These are phyloP conservation scores for Euzophera pinguis DNA, from an alignment of 2,888 invertebrate species.

Conservation along the genomic window DNA sequence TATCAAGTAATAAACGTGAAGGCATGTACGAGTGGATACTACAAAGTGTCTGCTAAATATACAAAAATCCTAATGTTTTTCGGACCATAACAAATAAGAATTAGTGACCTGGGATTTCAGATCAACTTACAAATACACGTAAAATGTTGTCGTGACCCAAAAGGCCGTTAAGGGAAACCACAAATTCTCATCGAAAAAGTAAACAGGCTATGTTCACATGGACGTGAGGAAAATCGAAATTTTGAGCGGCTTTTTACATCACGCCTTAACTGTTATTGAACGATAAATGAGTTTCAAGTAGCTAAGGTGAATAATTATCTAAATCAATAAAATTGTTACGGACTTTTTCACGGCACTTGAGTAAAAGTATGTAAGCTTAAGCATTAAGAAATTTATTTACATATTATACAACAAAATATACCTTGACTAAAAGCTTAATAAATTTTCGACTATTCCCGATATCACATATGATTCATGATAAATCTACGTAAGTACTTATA, in stretches of 20 bases:
- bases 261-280: conserved; percentile 6
- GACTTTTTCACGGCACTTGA: too few relatives aligned
- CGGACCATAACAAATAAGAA: background rate
- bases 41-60: conserved; percentile 1
- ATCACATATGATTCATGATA: too few relatives aligned
- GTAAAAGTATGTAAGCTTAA: too few relatives aligned
- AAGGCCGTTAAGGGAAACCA: conserved; percentile 18
- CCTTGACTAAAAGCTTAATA: too few relatives aligned
- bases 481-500: too few relatives aligned
- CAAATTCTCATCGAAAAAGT: conserved; percentile 58
- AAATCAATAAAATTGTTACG: background rate
- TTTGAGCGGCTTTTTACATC: conserved; percentile 22
- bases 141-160: conserved; percentile 4
- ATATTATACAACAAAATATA: too few relatives aligned
- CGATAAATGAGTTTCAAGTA: conserved; percentile 6
- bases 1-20: background rate
- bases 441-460: too few relatives aligned
- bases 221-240: conserved; percentile 52
- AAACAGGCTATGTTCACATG: conserved; percentile 51
- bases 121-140: background rate
- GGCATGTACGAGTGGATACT: background rate
- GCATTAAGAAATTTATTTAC: too few relatives aligned
- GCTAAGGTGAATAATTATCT: background rate
- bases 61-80: background rate
- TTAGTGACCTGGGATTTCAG: background rate